These are phyloP conservation scores for Saturnia japonica DNA, from an alignment of 2,888 invertebrate genomes.

Conservation along the genomic window DNA sequence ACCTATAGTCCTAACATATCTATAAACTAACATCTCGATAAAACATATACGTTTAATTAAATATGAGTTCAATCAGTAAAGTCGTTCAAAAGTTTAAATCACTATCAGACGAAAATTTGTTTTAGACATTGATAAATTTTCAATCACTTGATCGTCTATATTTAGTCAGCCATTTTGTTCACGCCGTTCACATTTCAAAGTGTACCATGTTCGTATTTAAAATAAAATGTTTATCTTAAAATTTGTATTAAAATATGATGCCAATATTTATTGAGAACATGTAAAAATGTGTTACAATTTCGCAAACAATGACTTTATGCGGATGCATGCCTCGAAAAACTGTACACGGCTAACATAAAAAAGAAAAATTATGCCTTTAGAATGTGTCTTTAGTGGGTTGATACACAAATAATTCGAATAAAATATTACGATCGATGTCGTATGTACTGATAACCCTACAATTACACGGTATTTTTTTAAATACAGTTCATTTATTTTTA, in stretches of 20 bases:
- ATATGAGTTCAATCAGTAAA: no score
- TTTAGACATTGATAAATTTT: not conserved
- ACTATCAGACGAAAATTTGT: no score
- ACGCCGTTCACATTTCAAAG: not conserved
- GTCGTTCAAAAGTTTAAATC: not conserved
- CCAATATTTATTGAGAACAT: not conserved
- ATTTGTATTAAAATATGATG: not conserved
- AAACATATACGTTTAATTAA: no score
- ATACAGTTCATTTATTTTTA: no score
- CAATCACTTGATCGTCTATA: not conserved
- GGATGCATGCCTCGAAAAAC: not conserved
- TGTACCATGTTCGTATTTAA: not conserved
- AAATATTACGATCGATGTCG: not conserved
- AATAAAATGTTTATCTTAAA: not conserved
- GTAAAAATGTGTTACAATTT: constrained; percentile 1
- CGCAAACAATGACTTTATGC: not conserved
- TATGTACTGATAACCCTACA: not conserved
- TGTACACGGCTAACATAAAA: constrained; percentile 1
- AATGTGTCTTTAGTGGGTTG: not conserved
- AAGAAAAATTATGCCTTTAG: not conserved
- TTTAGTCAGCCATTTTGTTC: not conserved
- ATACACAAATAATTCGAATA: not conserved
- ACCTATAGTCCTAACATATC: no score
- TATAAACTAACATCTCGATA: no score
- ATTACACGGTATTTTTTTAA: not conserved